Percentiles rank a stretch among this genome's conserved stretches.
phyloP scores from a whole-genome alignment of 2,797 vertebrate species.

The Nannoperca obscura region DNA sequence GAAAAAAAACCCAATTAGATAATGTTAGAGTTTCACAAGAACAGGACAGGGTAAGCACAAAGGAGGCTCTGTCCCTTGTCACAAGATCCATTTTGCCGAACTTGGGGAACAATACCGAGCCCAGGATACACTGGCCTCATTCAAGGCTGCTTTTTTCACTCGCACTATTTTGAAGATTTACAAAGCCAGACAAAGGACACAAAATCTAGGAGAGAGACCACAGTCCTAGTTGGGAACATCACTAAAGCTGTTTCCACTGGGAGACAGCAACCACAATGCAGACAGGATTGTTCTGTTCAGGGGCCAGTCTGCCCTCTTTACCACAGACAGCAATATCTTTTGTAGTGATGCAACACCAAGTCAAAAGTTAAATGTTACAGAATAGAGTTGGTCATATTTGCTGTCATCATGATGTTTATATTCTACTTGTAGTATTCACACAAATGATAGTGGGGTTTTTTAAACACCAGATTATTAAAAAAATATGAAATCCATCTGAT shows the following conservation, averaged over 20 bases:
- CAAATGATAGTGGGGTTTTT: background rate
- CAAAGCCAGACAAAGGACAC: slow-evolving; percentile 78
- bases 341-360: slow-evolving; percentile 31
- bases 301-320: slow-evolving; percentile 43
- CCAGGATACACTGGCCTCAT: slow-evolving; percentile 82
- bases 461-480: background rate
- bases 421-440: background rate
- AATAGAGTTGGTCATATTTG: slow-evolving; percentile 2
- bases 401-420: background rate
- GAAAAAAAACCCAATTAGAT: slow-evolving; percentile 48
- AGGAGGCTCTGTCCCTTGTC: slow-evolving; percentile 83
- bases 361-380: slow-evolving; percentile 18
- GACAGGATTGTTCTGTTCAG: slow-evolving; percentile 54
- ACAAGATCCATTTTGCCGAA: slow-evolving; percentile 84
- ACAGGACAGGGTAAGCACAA: slow-evolving; percentile 75
- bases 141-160: slow-evolving; percentile 73
- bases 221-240: slow-evolving; percentile 70
- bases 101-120: slow-evolving; percentile 76
- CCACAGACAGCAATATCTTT: slow-evolving; percentile 39
- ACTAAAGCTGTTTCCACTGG: slow-evolving; percentile 63
- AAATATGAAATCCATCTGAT: background rate
- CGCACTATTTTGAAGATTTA: slow-evolving; percentile 79
- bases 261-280: slow-evolving; percentile 63
- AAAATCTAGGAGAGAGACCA: slow-evolving; percentile 65
- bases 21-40: slow-evolving; percentile 81